Base-by-base conservation (phyloP, 2,888 invertebrate species). In the Melolontha melolontha region DNA sequence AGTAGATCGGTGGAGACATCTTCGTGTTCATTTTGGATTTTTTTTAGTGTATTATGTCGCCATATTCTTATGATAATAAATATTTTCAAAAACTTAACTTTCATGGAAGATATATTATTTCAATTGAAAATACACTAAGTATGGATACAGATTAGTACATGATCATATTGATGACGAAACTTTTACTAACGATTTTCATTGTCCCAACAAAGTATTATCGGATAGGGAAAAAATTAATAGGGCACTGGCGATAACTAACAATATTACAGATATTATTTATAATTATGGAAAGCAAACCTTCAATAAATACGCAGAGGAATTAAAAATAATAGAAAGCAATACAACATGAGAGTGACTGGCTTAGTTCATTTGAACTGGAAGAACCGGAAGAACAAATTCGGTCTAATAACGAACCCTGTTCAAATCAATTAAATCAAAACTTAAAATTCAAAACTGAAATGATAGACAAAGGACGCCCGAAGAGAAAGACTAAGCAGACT, bases 211-310 rank as follows among this genome's bases (percentile, higher is more conserved):
- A 67, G 65, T 66, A 47, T 69, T 69, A 65, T 66, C 51, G 5
- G 69, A 66, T 41, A 17, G 66, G 42, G 69, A 67, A 64, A 67
- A 66, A 66, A 59, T 57, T n/a, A 14, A 69, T 59, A n/a, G 55
- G n/a, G 55, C 49, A 65, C 41, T 65, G 39, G 44, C 16, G 17
- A 65, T 62, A 68, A 65, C 59, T 34, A 65, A 68, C 68, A 68
- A 51, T 69, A 71, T 71, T 68, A 69, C 68, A 64, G 69, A 71
- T 66, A 65, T 67, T 67, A 67, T 71, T 29, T 71, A 64, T 29
- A 67, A 69, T 55, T 68, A 68, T 65, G 67, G 65, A 54, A 71
- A 4, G 29, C 29, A 29, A 29, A 29, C 29, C 6, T 29, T 29
- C 29, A 29, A 29, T 6, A 29, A 29, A 6, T 29, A 29, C 6